Evolutionary conservation across 1,140 invertebrate genomes (phyloP), one percentile per base, ranked within the genome.

Genomic region (Euwallacea fornicatus): DNA sequence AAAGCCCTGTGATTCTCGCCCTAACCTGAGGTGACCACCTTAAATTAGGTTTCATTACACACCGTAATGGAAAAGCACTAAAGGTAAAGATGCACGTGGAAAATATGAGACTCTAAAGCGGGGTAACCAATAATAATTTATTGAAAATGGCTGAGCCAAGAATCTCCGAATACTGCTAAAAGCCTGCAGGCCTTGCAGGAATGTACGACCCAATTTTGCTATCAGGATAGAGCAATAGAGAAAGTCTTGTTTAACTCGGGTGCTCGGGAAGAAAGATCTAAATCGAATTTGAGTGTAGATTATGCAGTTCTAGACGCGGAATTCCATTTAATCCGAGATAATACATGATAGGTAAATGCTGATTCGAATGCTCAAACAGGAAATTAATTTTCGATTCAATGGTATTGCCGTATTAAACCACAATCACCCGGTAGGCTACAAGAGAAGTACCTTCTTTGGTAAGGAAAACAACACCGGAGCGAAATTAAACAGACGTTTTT

Each of bases 81-180:
- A 33, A 33, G 21, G 21, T 33, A 33, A 33, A 33, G 21, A 33
- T 33, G 21, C 21, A 33, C 4, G 42, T 67, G 59, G 55, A 59
- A 54, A 59, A 42, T 59, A 15, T 59, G 55, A 59, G 46, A 60
- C 13, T 60, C 44, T 59, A 67, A 67, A 33, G 21, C 66, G 66
- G 59, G 21, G 66, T 67, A 67, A 67, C 43, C 13, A 33, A n/a
- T 11, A 10, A 13, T 50, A 50, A 50, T 50, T 50, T 50, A 50
- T 50, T 50, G 46, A 50, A 50, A 50, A 50, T 50, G 13, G 46
- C 13, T 50, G 9, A 11, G 46, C 46, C 46, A 10, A 13, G 13
- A 50, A 11, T 13, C 46, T 13, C 13, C 9, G 46, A 50, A 50
- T 50, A 50, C 9, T 13, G 46, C 9, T 50, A 50, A 50, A 50